Base-by-base conservation (phyloP, 1,140 invertebrate species). In the Drosophila repletoides region DNA sequence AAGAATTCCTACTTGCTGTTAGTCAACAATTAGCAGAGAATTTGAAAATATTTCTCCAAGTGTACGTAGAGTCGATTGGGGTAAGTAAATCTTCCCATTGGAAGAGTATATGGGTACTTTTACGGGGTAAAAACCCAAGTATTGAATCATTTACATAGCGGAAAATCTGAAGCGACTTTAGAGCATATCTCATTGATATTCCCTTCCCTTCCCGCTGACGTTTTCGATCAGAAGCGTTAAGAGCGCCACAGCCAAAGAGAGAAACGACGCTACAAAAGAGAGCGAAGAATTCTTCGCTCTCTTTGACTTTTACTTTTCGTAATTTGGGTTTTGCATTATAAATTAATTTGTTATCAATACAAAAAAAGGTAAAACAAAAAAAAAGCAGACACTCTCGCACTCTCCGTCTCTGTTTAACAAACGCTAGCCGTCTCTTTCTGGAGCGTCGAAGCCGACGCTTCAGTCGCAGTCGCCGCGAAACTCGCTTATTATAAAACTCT, bases 301-400 rank as follows among this genome's bases (percentile, higher is more conserved):
- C 24, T 34, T 40, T 28, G 7, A 52, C 46, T 40, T 61, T 46
- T 22, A 67, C 22, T 38, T 67, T 67, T 28, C 7, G 38, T 21
- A 31, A 43, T 41, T 59, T 40, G 28, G 26, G 17, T 58, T 74
- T 28, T 60, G 65, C 59, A 84, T 83, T 79, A 79, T 83, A 81
- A 81, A 83, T 83, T 74, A 79, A 84, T 74, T 84, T 84, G 70
- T 84, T 83, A 83, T 83, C 77, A 84, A n/a, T 45, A 48, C 52
- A 33, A 81, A 67, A 46, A 41, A 76, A 67, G n/a, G n/a, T n/a
- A n/a, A n/a, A n/a, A n/a, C n/a, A 36, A 21, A 52, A 43, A 65
- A 60, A 9, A 38, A 14, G 14, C 56, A 60, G 31, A 70, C 60
- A 63, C 56, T 15, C 60, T 19, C 22, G n/a, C 29, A 21, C 21